A percentile compares a stretch with the other conserved stretches of the same genome.
These are phyloP conservation scores for Danio jaintianensis DNA, from an alignment of 2,797 vertebrate genomes.

Conservation along the genomic window DNA sequence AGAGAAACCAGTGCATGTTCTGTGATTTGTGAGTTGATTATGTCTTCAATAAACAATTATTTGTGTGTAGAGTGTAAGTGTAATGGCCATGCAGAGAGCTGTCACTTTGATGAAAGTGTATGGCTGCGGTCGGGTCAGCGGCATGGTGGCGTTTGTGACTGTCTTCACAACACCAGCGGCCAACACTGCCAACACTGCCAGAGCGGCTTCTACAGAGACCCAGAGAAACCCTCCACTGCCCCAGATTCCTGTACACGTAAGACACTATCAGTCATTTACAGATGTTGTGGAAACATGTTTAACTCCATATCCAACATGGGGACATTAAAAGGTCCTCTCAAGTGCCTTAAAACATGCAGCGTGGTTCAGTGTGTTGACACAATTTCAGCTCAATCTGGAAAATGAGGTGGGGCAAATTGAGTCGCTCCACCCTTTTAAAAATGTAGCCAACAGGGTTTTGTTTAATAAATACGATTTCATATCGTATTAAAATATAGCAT, in stretches of 20 bases:
- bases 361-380: too few relatives aligned
- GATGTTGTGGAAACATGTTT: neutral
- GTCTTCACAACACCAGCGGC: conserved; percentile 93
- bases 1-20: neutral
- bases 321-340: neutral
- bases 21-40: conserved; percentile 3
- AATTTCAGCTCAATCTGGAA: too few relatives aligned
- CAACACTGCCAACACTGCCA: conserved; percentile 90
- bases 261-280: conserved; percentile 44
- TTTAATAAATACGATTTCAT: too few relatives aligned
- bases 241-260: conserved; percentile 91
- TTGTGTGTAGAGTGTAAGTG: conserved; percentile 88
- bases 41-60: neutral
- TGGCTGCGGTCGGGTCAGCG: conserved; percentile 90
- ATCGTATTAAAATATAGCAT: too few relatives aligned
- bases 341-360: too few relatives aligned
- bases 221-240: conserved; percentile 78
- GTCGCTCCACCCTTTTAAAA: too few relatives aligned
- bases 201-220: conserved; percentile 89
- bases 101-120: conserved; percentile 84
- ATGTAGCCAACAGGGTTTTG: too few relatives aligned
- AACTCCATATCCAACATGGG: neutral
- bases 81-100: conserved; percentile 89
- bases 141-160: conserved; percentile 90
- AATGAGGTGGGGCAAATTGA: too few relatives aligned